Evolutionary conservation across 2,888 invertebrate species (phyloP).

Genomic region (Andrena dorsata): DNA sequence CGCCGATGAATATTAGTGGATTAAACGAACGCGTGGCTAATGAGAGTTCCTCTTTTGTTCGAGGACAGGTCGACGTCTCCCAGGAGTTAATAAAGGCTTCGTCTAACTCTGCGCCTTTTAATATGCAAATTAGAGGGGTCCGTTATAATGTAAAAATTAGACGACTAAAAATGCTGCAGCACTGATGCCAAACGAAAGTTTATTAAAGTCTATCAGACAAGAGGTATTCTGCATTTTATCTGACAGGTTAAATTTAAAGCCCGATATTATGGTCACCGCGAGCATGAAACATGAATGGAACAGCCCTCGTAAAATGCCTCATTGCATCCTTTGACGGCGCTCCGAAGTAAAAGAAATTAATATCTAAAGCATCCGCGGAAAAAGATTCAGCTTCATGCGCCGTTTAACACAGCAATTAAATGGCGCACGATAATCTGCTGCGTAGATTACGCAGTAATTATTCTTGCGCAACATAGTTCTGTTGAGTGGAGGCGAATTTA

Average conservation of each 20-base stretch:
- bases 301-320: constrained; percentile 21
- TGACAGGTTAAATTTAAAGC: not conserved
- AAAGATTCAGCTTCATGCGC: constrained; percentile 41
- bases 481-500: constrained; percentile 27
- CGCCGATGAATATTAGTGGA: constrained; percentile 21
- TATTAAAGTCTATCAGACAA: not conserved
- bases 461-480: constrained; percentile 25
- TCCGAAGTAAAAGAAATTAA: constrained; percentile 14
- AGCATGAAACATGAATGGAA: not conserved
- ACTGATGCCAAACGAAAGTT: not conserved
- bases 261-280: not conserved
- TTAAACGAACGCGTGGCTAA: constrained; percentile 6
- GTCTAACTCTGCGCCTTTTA: not conserved
- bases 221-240: not conserved
- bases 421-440: constrained; percentile 30
- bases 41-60: constrained; percentile 20
- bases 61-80: not conserved
- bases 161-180: not conserved
- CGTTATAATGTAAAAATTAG: not conserved
- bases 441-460: constrained; percentile 41
- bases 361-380: not conserved
- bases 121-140: not conserved
- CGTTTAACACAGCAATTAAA: constrained; percentile 55
- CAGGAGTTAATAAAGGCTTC: constrained; percentile 4
- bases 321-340: constrained; percentile 18